A percentile compares a stretch with the other conserved stretches of the same genome.
These are phyloP conservation scores for Chaenocephalus aceratus DNA, from an alignment of 2,113 vertebrate genomes.

Conservation along the genomic window DNA sequence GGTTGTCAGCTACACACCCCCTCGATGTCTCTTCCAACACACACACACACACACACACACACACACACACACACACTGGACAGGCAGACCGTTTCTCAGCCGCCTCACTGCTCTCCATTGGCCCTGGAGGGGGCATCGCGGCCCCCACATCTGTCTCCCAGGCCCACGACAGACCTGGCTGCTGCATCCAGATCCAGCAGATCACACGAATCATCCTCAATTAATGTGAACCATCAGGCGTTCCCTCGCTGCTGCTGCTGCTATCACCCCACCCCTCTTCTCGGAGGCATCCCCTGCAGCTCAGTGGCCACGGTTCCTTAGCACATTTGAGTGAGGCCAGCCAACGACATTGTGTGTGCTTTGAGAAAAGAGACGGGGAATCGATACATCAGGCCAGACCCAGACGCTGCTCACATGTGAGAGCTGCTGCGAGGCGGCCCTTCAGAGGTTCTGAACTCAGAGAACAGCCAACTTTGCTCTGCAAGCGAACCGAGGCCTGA, in stretches of 20 bases:
- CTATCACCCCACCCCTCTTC: constrained; percentile 63
- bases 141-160: constrained; percentile 85
- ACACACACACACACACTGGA: constrained; percentile 39
- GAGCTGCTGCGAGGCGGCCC: constrained; percentile 63
- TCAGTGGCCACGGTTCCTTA: constrained; percentile 61
- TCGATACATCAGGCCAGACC: constrained; percentile 72
- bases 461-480: constrained; percentile 54
- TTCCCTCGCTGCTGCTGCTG: constrained; percentile 49
- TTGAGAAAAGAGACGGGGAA: constrained; percentile 74
- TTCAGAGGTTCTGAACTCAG: constrained; percentile 71
- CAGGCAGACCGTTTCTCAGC: constrained; percentile 76
- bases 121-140: constrained; percentile 73
- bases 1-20: constrained; percentile 52
- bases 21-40: constrained; percentile 28
- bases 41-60: constrained; percentile 27
- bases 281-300: constrained; percentile 72
- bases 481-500: constrained; percentile 56
- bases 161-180: constrained; percentile 76
- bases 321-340: constrained; percentile 66
- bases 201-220: constrained; percentile 83
- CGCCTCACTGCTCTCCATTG: constrained; percentile 75
- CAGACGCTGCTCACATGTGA: constrained; percentile 68
- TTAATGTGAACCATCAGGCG: constrained; percentile 81
- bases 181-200: constrained; percentile 68
- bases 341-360: constrained; percentile 60